phyloP scores from a whole-genome alignment of 2,797 vertebrate species.

The Fratercula arctica region DNA sequence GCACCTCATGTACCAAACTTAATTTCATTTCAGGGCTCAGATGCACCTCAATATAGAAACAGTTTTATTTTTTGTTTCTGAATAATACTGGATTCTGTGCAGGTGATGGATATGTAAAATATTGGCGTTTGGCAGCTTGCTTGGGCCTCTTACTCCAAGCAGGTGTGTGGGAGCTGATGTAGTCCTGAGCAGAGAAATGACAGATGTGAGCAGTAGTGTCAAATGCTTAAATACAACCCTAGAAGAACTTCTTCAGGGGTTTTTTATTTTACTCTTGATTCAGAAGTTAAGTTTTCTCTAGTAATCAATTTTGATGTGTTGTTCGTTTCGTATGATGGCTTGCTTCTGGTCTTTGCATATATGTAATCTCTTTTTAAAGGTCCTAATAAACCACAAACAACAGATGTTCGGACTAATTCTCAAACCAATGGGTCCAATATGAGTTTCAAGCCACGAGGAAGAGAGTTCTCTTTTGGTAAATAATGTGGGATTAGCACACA shows the following conservation, averaged over 20 bases:
- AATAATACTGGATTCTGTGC: neutral
- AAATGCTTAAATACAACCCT: neutral
- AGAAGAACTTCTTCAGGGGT: neutral
- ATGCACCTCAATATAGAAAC: neutral
- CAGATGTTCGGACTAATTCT: slow-evolving; percentile 45
- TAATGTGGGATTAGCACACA: neutral
- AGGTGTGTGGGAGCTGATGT: neutral
- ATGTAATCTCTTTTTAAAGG: slow-evolving; percentile 45
- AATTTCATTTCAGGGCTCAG: neutral
- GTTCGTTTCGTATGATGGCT: neutral
- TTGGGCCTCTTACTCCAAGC: neutral
- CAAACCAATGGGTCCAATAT: slow-evolving; percentile 71
- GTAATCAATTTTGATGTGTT: neutral
- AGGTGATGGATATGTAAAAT: neutral
- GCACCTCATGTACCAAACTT: neutral
- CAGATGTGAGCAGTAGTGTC: neutral
- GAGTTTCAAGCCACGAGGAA: slow-evolving; percentile 68
- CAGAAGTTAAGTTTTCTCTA: neutral
- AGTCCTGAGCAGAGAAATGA: neutral
- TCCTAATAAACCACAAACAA: slow-evolving; percentile 57
- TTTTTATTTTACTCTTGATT: neutral
- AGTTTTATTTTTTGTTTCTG: neutral
- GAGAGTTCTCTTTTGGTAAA: slow-evolving; percentile 82
- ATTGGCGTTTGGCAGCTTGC: neutral
- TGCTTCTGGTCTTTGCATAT: neutral